Conservation (phyloP, 2,113 vertebrate genomes). For the Muscicapa adusta region DNA sequence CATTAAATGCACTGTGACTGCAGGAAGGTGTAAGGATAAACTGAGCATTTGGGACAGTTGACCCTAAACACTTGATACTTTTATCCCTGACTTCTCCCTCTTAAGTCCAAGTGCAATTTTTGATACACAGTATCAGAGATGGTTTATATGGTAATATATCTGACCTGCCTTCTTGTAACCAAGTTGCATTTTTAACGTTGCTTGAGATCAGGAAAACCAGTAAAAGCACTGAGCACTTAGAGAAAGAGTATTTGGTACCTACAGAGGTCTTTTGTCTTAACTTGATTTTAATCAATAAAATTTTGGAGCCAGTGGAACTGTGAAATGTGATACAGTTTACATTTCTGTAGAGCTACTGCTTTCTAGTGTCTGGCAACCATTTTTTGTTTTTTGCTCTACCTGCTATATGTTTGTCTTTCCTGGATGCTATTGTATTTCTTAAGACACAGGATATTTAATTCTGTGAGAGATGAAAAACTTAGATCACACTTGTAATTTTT, state of each 20-base stretch:
- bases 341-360: neutral
- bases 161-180: neutral
- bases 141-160: accelerated
- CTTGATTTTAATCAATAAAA: neutral
- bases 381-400: neutral
- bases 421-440: neutral
- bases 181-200: neutral
- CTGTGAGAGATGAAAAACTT: neutral
- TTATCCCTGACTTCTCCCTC: neutral
- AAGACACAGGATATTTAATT: neutral
- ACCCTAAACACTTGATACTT: neutral
- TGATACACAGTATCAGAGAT: neutral
- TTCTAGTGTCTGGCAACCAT: neutral
- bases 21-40: neutral
- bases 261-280: neutral
- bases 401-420: neutral
- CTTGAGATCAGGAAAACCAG: neutral
- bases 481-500: accelerated
- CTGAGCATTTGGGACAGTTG: neutral
- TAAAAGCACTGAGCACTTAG: neutral
- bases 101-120: neutral
- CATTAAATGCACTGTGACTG: neutral
- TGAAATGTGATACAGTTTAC: neutral
- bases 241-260: neutral
- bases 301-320: neutral